Percentiles rank a stretch among this genome's conserved stretches.
phyloP scores from a whole-genome alignment of 2,888 invertebrate species.

The Meiosimyza decipiens region DNA sequence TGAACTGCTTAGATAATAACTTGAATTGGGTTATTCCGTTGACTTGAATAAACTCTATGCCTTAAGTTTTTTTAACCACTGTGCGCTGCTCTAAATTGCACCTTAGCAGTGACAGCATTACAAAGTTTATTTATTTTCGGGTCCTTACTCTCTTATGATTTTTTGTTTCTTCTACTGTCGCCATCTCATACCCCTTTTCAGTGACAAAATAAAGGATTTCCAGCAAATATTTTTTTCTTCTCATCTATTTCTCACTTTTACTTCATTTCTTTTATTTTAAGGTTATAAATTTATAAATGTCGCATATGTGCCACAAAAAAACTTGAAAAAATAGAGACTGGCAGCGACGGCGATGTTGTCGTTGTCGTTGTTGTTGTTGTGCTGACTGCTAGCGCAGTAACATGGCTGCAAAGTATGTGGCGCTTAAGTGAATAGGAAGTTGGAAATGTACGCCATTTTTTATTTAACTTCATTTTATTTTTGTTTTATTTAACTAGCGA shows the following conservation, averaged over 20 bases:
- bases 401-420: constrained; percentile 25
- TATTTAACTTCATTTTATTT: constrained; percentile 21
- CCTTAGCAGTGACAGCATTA: constrained; percentile 1
- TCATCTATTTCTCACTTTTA: constrained; percentile 1
- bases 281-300: constrained; percentile 50
- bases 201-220: too few species aligned
- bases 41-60: too few species aligned
- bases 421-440: constrained; percentile 29
- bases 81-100: background rate
- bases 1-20: too few species aligned
- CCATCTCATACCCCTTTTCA: too few species aligned
- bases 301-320: constrained; percentile 46
- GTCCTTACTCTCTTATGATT: background rate
- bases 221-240: background rate
- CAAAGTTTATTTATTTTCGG: background rate
- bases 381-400: constrained; percentile 10
- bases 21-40: too few species aligned
- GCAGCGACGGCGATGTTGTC: constrained; percentile 1
- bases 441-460: constrained; percentile 33
- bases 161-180: too few species aligned
- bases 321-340: constrained; percentile 24
- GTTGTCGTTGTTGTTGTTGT: background rate
- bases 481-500: background rate
- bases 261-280: constrained; percentile 21
- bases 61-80: background rate